A percentile compares a stretch with the other conserved stretches of the same genome.
phyloP scores from a whole-genome alignment of 2,113 vertebrate species.

The Connochaetes taurinus region DNA sequence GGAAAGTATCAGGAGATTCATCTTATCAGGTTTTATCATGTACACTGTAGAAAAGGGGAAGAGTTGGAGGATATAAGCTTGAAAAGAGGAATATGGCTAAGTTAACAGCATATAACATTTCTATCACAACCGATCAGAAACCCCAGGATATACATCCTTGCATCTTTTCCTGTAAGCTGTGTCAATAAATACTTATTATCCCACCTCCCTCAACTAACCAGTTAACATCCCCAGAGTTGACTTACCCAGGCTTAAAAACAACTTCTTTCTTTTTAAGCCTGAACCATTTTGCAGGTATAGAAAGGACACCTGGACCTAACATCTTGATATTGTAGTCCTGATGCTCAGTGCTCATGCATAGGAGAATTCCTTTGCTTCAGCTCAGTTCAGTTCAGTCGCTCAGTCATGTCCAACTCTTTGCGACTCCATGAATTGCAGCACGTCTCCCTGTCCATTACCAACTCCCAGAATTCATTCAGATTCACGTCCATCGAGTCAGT shows the following conservation, averaged over 20 bases:
- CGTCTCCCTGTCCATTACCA: too few relatives aligned
- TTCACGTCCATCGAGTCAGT: too few relatives aligned
- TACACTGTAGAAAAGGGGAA: not conserved
- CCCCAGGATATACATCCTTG: not conserved
- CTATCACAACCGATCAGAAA: not conserved
- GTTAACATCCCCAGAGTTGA: not conserved
- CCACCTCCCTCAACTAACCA: not conserved
- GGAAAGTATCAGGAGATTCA: not conserved
- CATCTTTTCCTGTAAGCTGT: not conserved
- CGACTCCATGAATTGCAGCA: too few relatives aligned
- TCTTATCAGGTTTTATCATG: not conserved
- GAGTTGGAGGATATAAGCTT: not conserved
- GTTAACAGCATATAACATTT: not conserved
- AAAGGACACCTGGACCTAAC: not conserved
- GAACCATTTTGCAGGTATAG: not conserved
- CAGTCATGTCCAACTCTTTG: too few relatives aligned
- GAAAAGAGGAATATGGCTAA: not conserved
- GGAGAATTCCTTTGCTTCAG: not conserved
- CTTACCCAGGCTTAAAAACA: not conserved
- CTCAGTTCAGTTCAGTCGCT: too few relatives aligned
- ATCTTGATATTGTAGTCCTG: not conserved
- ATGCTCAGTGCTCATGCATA: not conserved
- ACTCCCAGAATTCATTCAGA: too few relatives aligned
- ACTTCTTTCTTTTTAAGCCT: not conserved
- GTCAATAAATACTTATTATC: not conserved